These are phyloP conservation scores for Sebastes aleutianus DNA, from an alignment of 2,797 vertebrate species.

Conservation along the genomic window DNA sequence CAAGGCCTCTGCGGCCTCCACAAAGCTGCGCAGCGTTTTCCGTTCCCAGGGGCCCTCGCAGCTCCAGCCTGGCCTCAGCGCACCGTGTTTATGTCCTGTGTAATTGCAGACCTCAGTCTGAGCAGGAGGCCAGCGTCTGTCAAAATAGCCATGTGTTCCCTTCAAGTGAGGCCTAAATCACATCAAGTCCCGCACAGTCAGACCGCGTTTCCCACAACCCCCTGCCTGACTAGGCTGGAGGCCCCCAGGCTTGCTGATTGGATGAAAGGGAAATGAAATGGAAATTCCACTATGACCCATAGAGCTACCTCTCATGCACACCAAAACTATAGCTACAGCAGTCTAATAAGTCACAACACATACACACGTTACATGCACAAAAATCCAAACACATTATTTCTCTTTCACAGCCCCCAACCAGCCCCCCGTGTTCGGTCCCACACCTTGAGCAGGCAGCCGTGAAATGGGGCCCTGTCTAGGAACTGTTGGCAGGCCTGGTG, in stretches of 20 bases:
- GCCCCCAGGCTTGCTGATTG: constrained; percentile 59
- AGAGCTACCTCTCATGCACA: constrained; percentile 21
- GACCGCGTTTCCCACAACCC: constrained; percentile 66
- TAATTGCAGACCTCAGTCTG: constrained; percentile 81
- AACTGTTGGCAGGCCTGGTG: constrained; percentile 65
- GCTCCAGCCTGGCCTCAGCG: constrained; percentile 53
- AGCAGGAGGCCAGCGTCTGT: constrained; percentile 74
- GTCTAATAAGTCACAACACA: constrained; percentile 37
- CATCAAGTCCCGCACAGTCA: constrained; percentile 65
- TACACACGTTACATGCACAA: constrained; percentile 6
- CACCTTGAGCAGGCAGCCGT: constrained; percentile 69
- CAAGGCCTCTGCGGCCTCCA: constrained; percentile 62
- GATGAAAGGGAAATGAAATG: constrained; percentile 58
- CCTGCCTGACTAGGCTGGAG: constrained; percentile 51
- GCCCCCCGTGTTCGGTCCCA: constrained; percentile 58
- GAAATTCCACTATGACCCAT: constrained; percentile 53
- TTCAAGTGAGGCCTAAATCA: constrained; percentile 72
- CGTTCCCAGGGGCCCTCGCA: constrained; percentile 64
- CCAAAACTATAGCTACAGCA: constrained; percentile 27
- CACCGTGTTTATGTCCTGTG: constrained; percentile 79
- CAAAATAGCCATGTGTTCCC: constrained; percentile 70
- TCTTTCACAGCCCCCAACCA: constrained; percentile 41
- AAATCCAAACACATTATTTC: constrained; percentile 60
- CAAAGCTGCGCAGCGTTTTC: constrained; percentile 51
- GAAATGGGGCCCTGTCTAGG: constrained; percentile 73